These are phyloP conservation scores for Crematogaster levior DNA, from an alignment of 2,888 invertebrate genomes.

Conservation along the genomic window DNA sequence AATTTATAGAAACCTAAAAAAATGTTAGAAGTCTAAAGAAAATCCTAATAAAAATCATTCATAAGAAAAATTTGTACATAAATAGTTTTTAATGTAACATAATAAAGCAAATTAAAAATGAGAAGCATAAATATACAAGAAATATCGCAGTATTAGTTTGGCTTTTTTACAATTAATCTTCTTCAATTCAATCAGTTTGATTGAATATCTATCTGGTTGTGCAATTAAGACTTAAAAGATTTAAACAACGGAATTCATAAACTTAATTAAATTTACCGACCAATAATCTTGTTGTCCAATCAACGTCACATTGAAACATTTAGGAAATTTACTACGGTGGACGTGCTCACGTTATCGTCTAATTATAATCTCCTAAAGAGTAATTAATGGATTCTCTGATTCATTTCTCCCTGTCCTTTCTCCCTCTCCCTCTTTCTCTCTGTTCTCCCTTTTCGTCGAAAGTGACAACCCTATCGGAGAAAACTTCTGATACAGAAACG, in stretches of 20 bases:
- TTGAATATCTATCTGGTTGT: background rate
- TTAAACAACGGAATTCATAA: background rate
- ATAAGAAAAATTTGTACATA: background rate
- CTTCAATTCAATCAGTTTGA: background rate
- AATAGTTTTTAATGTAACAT: background rate
- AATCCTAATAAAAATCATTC: background rate
- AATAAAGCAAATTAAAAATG: background rate
- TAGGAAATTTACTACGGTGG: background rate
- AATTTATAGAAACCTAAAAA: background rate
- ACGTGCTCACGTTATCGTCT: slow-evolving; percentile 9
- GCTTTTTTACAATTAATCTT: slow-evolving; percentile 10
- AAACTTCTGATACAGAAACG: slow-evolving; percentile 56
- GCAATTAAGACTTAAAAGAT: slow-evolving; percentile 7
- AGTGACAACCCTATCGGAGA: slow-evolving; percentile 60
- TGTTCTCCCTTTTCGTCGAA: slow-evolving; percentile 5
- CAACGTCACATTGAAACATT: slow-evolving; percentile 7
- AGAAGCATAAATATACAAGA: background rate
- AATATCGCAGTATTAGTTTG: background rate
- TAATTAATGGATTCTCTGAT: slow-evolving; percentile 28
- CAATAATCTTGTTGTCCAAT: slow-evolving; percentile 20
- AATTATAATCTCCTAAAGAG: slow-evolving; percentile 19
- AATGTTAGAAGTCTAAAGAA: background rate
- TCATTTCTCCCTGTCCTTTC: background rate
- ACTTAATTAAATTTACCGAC: slow-evolving; percentile 1
- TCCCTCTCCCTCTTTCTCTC: too few species aligned